Conservation (phyloP, 2,113 vertebrate genomes). For the Nestor notabilis region DNA sequence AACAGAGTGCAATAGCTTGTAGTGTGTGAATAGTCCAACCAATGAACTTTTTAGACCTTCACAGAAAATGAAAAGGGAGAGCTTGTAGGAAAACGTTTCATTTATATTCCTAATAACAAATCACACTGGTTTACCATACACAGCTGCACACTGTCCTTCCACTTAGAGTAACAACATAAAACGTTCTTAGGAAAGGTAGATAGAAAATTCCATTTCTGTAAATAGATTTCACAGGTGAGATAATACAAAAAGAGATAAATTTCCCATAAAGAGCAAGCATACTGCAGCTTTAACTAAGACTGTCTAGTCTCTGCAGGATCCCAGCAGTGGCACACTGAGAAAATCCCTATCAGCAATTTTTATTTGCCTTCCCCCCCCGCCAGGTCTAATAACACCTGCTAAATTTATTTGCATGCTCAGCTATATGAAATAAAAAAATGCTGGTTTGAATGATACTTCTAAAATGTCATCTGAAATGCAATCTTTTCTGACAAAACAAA, state of each 20-base stretch:
- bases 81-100: neutral
- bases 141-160: neutral
- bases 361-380: neutral
- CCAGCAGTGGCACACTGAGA: neutral
- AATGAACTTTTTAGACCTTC: neutral
- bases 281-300: neutral
- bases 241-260: neutral
- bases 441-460: neutral
- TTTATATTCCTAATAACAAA: neutral
- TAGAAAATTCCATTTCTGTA: neutral
- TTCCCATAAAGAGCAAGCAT: neutral
- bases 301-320: slow-evolving; percentile 11
- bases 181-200: neutral
- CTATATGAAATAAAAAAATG: neutral
- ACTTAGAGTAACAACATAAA: neutral
- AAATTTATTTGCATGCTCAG: neutral
- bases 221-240: slow-evolving; percentile 29
- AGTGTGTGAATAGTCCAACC: neutral
- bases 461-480: neutral
- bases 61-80: neutral
- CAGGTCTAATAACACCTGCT: slow-evolving; percentile 35
- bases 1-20: neutral
- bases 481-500: neutral
- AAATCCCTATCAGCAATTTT: slow-evolving; percentile 43
- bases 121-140: neutral